Base-by-base conservation (phyloP, 2,113 vertebrate species). In the Phocoena sinus region DNA sequence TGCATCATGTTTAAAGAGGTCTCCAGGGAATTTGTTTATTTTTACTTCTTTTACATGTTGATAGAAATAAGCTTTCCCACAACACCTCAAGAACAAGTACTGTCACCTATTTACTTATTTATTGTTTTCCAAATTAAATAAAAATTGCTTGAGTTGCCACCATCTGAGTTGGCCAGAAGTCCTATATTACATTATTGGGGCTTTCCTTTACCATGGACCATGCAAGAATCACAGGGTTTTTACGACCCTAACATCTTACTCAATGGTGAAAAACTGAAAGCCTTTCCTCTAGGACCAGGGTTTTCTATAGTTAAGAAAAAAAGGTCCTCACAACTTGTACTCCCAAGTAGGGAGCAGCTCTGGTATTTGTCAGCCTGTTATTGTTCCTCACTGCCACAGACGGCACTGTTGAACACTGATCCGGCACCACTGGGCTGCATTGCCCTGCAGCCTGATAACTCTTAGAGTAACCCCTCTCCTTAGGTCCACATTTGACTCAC, bases 361-460 rank as follows among this genome's bases (percentile, higher is more conserved):
- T 92, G 38, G 38, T 12, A 47, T 84, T 88, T 26, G 33, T 18
- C 23, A 31, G 9, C 44, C 23, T 67, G 17, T 68, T 36, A 44
- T 17, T 77, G 38, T 18, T n/a, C 28, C 41, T 86, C 33, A 4
- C 25, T 7, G 67, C 60, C 47, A 93, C 80, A 86, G 89, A 11
- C 15, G 67, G 85, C 15, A 8, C 84, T 44, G 44, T 47, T 71
- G 76, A 47, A 28, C 62, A 41, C 5, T 0, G 62, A 4, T 5
- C 28, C 13, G 5, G n/a, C 3, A 6, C 4, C 0, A 0, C 0
- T 21, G 65, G 2, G 67, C 44, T 73, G 8, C 6, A 0, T 2
- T 60, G 65, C n/a, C 3, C 6, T 0, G 8, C 17, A 6, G 50
- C 47, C 79, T 38, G 53, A 2, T 50, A 18, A 18, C 25, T 25